Base-by-base conservation (phyloP, 1,140 invertebrate genomes). In the Aphelinus certus region DNA sequence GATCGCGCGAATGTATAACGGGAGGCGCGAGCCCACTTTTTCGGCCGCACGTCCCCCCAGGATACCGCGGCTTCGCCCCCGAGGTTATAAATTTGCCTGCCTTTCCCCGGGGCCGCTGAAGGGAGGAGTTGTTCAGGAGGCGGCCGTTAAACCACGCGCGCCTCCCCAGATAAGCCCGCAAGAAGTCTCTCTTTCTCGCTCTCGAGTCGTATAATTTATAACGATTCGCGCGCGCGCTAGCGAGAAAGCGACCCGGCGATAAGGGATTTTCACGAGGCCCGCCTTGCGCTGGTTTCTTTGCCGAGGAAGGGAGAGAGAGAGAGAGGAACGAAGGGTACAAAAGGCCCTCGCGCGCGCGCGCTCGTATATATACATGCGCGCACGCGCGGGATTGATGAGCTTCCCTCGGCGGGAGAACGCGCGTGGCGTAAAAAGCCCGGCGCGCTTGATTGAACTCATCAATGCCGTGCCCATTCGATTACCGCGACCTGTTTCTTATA, bases 131-230 rank as follows among this genome's bases (percentile, higher is more conserved):
- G 61, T 68, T 68, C 48, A 68, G 65, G 65, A 55, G 7, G 57
- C 42, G 49, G 47, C 49, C 48, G 65, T 68, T 74, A 74, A 73
- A 56, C 53, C 45, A 47, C 26, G 26, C 1, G 7, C 48, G 10
- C 3, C 6, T 53, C 47, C 26, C 10, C 9, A 61, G 68, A 67
- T 67, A 67, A 73, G 49, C 26, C 57, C 61, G 10, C 53, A 53
- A 26, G 26, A 26, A 26, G 26, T 46, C 65, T 67, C 53, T 67
- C 65, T 55, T 51, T 67, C 51, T 67, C 65, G 53, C 55, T 58
- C 53, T 61, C 55, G 53, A 51, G 9, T 67, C 56, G 51, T 56
- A 69, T 68, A 74, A 74, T 74, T 74, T 69, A 74, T 74, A 60
- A 56, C 58, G 51, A 63, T 74, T 74, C 66, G 43, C 26, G 64